These are phyloP conservation scores for Phyllostomus hastatus DNA, from an alignment of 2,113 vertebrate genomes.

Conservation along the genomic window DNA sequence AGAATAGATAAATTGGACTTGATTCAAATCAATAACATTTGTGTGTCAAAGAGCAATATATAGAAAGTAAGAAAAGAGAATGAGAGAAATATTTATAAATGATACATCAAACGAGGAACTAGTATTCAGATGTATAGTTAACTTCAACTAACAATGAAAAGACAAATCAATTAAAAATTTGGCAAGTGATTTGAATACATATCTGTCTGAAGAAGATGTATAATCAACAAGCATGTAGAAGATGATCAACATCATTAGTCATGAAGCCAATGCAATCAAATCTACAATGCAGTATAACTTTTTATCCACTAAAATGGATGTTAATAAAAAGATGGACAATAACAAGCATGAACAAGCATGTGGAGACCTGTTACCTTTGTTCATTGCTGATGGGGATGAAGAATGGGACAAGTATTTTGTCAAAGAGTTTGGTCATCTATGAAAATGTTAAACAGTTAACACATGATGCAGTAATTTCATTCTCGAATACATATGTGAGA, in stretches of 20 bases:
- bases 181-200: background rate
- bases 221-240: background rate
- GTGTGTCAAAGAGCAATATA: background rate
- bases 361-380: background rate
- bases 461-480: background rate
- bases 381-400: background rate
- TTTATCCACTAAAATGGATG: background rate
- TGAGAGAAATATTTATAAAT: background rate
- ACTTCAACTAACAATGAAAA: background rate
- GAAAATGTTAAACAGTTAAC: background rate
- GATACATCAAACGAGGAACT: background rate
- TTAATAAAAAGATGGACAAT: background rate
- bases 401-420: background rate
- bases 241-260: background rate
- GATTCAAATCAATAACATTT: background rate
- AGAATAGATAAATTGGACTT: background rate
- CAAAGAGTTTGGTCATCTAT: background rate
- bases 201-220: background rate
- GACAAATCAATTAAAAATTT: background rate
- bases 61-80: background rate
- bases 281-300: background rate
- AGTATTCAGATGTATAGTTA: background rate
- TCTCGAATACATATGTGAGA: background rate
- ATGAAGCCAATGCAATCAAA: background rate
- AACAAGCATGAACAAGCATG: background rate